Conservation (phyloP, 1,140 invertebrate species). For the Whitmania pigra region DNA sequence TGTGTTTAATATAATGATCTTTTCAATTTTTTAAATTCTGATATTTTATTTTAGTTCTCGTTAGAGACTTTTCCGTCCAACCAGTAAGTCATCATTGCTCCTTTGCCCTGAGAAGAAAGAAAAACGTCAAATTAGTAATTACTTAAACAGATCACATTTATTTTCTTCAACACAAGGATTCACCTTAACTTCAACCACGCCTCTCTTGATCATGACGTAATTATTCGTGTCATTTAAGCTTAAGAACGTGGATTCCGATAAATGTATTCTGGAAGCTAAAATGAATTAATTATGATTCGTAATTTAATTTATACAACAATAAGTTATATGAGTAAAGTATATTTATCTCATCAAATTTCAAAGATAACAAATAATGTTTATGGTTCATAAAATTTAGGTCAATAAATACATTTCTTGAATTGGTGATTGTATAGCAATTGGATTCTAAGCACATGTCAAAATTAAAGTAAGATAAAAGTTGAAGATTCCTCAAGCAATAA, state of each 20-base stretch:
- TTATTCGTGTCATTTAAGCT: not conserved
- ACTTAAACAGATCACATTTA: not conserved
- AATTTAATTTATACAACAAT: not conserved
- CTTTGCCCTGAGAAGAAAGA: not conserved
- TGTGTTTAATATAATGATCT: too few species aligned
- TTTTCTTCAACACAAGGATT: not conserved
- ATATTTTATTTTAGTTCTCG: too few species aligned
- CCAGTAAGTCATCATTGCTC: constrained; percentile 12
- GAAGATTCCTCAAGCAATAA: too few species aligned
- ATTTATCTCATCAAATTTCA: too few species aligned
- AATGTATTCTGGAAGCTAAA: not conserved
- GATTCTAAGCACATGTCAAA: too few species aligned
- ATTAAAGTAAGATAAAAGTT: too few species aligned
- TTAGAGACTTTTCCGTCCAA: not conserved
- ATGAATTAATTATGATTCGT: not conserved
- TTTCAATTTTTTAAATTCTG: too few species aligned
- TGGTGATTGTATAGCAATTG: too few species aligned
- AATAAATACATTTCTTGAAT: too few species aligned
- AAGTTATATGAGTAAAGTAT: not conserved
- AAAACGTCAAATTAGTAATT: not conserved
- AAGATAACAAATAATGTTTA: too few species aligned
- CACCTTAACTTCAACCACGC: constrained; percentile 3
- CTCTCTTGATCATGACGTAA: not conserved
- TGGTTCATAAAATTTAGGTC: too few species aligned
- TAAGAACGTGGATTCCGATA: not conserved